These are phyloP conservation scores for Poeciliopsis turrubarensis DNA, from an alignment of 2,113 vertebrate species.

Conservation along the genomic window DNA sequence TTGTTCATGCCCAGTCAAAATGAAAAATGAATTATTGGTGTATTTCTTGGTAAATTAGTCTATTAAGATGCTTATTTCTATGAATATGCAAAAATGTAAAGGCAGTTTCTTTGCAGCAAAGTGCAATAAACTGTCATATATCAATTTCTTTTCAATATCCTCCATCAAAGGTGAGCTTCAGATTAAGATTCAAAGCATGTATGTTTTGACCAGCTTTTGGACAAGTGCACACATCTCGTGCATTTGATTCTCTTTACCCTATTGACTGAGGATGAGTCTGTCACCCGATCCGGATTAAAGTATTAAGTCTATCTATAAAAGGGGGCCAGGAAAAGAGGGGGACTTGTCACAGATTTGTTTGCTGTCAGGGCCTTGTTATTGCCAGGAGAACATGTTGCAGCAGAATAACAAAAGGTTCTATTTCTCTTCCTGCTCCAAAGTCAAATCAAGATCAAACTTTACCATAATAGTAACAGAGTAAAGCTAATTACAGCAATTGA, in stretches of 20 bases:
- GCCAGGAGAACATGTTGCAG: constrained; percentile 55
- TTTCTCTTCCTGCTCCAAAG: constrained; percentile 67
- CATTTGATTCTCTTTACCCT: constrained; percentile 79
- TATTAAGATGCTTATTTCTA: not conserved
- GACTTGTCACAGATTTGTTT: constrained; percentile 77
- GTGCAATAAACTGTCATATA: not conserved
- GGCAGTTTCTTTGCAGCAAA: not conserved
- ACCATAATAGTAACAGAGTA: constrained; percentile 61
- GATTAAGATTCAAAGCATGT: constrained; percentile 76
- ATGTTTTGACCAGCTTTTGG: constrained; percentile 64
- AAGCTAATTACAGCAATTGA: constrained; percentile 69
- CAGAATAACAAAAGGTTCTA: constrained; percentile 56
- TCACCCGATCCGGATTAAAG: constrained; percentile 82
- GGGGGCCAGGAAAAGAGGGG: constrained; percentile 54
- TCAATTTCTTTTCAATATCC: constrained; percentile 49
- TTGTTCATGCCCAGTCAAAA: not conserved
- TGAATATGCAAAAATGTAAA: not conserved
- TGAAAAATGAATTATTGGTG: not conserved
- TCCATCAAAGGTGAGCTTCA: constrained; percentile 64
- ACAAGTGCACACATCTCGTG: constrained; percentile 68
- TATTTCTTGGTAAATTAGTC: not conserved
- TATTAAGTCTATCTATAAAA: constrained; percentile 83
- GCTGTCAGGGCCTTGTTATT: constrained; percentile 70
- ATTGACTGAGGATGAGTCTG: constrained; percentile 83
- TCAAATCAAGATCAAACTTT: constrained; percentile 74